phyloP scores from a whole-genome alignment of 2,797 vertebrate genomes.

The Trachurus trachurus region DNA sequence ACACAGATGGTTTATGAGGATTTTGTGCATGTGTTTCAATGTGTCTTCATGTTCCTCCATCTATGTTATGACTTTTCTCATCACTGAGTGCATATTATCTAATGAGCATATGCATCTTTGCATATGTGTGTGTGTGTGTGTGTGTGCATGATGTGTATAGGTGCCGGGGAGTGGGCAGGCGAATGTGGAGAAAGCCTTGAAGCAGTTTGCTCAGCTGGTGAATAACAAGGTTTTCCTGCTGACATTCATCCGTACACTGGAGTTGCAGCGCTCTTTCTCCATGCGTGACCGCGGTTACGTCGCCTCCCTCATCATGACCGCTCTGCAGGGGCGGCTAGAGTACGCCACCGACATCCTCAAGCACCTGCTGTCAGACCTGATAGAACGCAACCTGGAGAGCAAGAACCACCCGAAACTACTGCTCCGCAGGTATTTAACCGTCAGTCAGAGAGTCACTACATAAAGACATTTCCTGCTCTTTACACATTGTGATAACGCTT shows the following conservation, averaged over 20 bases:
- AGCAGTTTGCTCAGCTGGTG: conserved; percentile 95
- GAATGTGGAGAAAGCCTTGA: conserved; percentile 95
- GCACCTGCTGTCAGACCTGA: conserved; percentile 95
- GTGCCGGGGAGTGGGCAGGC: conserved; percentile 94
- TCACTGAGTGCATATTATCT: conserved; percentile 35
- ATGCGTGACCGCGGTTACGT: conserved; percentile 97
- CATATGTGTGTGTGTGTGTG: conserved; percentile 30
- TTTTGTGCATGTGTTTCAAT: conserved; percentile 11
- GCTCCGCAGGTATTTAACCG: conserved; percentile 89
- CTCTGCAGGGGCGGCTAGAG: conserved; percentile 93
- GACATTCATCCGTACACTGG: conserved; percentile 95
- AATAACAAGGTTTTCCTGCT: conserved; percentile 97
- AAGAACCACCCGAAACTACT: conserved; percentile 98
- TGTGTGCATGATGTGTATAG: conserved; percentile 74
- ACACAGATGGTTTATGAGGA: conserved; percentile 1
- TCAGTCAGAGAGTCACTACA: neutral
- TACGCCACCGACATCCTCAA: conserved; percentile 97
- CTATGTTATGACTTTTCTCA: conserved; percentile 18
- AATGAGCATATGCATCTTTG: conserved; percentile 44
- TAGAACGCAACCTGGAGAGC: conserved; percentile 96
- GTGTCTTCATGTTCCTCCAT: conserved; percentile 12
- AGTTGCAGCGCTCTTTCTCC: conserved; percentile 96
- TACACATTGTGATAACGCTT: neutral
- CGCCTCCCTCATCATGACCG: conserved; percentile 97
- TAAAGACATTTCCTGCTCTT: neutral